These are phyloP conservation scores for Bungarus multicinctus DNA, from an alignment of 2,113 vertebrate species.

Conservation along the genomic window DNA sequence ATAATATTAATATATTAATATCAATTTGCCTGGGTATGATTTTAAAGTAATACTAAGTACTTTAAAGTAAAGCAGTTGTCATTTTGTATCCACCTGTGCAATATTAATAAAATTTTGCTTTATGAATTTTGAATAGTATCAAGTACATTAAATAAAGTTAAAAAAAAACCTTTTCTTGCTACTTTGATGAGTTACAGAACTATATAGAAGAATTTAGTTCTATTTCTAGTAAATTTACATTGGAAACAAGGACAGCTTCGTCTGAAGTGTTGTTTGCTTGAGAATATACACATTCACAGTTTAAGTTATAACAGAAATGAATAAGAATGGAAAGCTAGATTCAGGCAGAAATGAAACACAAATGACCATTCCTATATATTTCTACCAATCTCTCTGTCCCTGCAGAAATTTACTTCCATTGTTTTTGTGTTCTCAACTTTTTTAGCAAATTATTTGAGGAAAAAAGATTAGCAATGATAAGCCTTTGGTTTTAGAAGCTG, in stretches of 20 bases:
- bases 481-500: background rate
- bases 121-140: background rate
- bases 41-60: background rate
- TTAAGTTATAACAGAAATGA: background rate
- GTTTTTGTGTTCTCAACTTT: background rate
- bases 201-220: background rate
- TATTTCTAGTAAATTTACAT: background rate
- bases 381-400: background rate
- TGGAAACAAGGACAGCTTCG: background rate
- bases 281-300: background rate
- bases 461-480: background rate
- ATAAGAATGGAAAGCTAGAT: background rate
- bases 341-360: background rate
- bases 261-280: background rate
- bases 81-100: background rate
- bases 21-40: background rate
- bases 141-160: background rate
- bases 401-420: slow-evolving; percentile 4
- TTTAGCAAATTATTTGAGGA: background rate
- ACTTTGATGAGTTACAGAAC: background rate
- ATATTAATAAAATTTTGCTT: background rate
- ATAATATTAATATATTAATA: background rate
- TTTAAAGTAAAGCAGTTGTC: background rate
- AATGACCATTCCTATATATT: background rate
- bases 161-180: background rate